These are phyloP conservation scores for Cynodonichthys magdalenae DNA, from an alignment of 2,797 vertebrate genomes.

Conservation along the genomic window DNA sequence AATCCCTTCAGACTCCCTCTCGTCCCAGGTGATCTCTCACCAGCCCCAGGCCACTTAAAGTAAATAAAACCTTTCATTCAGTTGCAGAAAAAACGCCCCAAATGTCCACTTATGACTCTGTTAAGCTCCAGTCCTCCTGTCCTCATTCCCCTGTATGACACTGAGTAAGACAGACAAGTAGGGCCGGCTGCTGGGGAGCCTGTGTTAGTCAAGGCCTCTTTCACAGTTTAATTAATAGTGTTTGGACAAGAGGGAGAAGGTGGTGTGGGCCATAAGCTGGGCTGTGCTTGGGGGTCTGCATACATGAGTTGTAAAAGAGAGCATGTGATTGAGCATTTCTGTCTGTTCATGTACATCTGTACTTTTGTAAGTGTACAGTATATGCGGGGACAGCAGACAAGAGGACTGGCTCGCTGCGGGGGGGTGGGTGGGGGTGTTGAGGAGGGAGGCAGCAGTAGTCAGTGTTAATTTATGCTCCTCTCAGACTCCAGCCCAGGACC, in stretches of 20 bases:
- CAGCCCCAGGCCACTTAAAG: conserved; percentile 70
- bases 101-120: conserved; percentile 45
- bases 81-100: conserved; percentile 56
- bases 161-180: conserved; percentile 81
- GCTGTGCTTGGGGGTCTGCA: conserved; percentile 11
- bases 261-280: conserved; percentile 51
- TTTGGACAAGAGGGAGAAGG: conserved; percentile 78
- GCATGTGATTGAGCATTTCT: conserved; percentile 61
- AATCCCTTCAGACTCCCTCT: conserved; percentile 64
- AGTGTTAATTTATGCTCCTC: conserved; percentile 81
- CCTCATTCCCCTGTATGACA: conserved; percentile 66
- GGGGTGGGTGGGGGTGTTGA: conserved; percentile 21
- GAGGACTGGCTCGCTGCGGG: conserved; percentile 55
- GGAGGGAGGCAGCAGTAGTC: conserved; percentile 58
- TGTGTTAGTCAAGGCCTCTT: conserved; percentile 82
- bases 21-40: conserved; percentile 69
- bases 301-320: conserved; percentile 45
- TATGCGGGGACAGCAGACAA: conserved; percentile 73
- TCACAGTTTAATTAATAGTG: conserved; percentile 86
- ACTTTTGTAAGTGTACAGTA: conserved; percentile 35
- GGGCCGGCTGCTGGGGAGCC: conserved; percentile 71
- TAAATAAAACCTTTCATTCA: conserved; percentile 78
- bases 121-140: conserved; percentile 55
- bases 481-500: conserved; percentile 70
- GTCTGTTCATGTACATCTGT: conserved; percentile 61